Conservation (phyloP, 1,140 invertebrate genomes). For the Mya arenaria region DNA sequence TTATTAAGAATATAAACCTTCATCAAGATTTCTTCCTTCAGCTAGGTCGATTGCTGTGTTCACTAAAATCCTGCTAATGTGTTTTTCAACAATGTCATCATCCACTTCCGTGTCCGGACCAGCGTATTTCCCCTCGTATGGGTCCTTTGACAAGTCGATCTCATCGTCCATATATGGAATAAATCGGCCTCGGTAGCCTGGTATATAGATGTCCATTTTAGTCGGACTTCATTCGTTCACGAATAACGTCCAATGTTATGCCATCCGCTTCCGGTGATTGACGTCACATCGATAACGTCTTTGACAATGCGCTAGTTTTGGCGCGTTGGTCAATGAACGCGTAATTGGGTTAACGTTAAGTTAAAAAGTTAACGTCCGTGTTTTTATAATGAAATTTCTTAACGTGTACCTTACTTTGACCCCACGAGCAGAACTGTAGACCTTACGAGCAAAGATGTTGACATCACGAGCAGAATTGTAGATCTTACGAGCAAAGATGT, state of each 20-base stretch:
- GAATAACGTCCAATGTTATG: background rate
- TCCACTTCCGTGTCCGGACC: background rate
- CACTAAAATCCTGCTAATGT: conserved; percentile 4
- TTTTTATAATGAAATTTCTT: too few species aligned
- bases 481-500: too few species aligned
- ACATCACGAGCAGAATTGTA: too few species aligned
- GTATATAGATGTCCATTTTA: background rate
- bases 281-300: background rate
- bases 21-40: background rate
- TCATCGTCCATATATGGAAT: conserved; percentile 1
- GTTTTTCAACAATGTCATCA: background rate
- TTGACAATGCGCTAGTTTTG: background rate
- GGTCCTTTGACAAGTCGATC: background rate
- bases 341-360: background rate
- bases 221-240: background rate
- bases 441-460: too few species aligned
- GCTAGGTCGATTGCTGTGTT: conserved; percentile 7
- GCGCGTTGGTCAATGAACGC: background rate
- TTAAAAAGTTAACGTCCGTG: too few species aligned
- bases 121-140: background rate
- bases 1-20: background rate
- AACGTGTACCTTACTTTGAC: too few species aligned
- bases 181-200: background rate
- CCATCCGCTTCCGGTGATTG: background rate
- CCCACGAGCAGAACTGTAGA: too few species aligned